These are phyloP conservation scores for Medauroidea extradentata DNA, from an alignment of 1,140 invertebrate genomes.

Conservation along the genomic window DNA sequence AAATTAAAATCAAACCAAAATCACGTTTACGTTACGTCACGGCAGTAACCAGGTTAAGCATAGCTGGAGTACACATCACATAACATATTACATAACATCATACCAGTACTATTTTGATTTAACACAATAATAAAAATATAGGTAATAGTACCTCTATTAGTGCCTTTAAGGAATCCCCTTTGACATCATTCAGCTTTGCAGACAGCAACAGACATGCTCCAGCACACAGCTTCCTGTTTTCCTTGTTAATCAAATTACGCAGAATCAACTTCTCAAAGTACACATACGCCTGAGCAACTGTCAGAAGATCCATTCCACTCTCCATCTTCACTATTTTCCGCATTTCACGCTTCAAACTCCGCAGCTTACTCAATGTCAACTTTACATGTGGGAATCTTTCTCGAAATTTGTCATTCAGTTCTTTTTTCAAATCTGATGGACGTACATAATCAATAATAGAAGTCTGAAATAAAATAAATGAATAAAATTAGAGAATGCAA, in stretches of 20 bases:
- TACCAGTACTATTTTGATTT: too few species aligned
- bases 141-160: slow-evolving; percentile 73
- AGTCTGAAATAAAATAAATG: slow-evolving; percentile 62
- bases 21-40: too few species aligned
- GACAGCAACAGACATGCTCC: slow-evolving; percentile 90
- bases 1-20: too few species aligned
- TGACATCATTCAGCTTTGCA: slow-evolving; percentile 95
- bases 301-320: slow-evolving; percentile 77
- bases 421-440: slow-evolving; percentile 94
- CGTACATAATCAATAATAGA: slow-evolving; percentile 96
- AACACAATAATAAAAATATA: background rate
- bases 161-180: slow-evolving; percentile 78
- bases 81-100: too few species aligned
- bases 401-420: slow-evolving; percentile 95
- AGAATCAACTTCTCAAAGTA: slow-evolving; percentile 97
- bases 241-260: slow-evolving; percentile 88
- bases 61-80: too few species aligned
- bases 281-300: slow-evolving; percentile 93
- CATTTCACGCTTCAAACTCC: slow-evolving; percentile 95
- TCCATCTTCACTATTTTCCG: slow-evolving; percentile 86
- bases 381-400: slow-evolving; percentile 94
- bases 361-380: slow-evolving; percentile 92
- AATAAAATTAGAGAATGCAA: too few species aligned
- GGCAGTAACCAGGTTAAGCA: too few species aligned
- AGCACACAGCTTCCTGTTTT: slow-evolving; percentile 91